phyloP scores from a whole-genome alignment of 2,797 vertebrate genomes.

The Ceyx erithaca region DNA sequence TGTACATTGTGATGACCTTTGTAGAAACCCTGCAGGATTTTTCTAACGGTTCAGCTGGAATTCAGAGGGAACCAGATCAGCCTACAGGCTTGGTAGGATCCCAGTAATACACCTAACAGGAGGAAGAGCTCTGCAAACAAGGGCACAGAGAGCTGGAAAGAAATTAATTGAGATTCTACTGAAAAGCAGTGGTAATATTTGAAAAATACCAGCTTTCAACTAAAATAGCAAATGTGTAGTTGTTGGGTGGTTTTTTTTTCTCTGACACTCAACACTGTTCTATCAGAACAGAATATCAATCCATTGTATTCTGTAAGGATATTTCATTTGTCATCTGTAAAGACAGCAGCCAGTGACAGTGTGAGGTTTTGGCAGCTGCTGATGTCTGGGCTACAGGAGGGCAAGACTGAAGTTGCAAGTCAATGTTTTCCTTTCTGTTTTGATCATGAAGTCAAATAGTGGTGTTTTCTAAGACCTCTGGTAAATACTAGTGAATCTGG shows the following conservation, averaged over 20 bases:
- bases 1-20: background rate
- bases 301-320: background rate
- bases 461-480: background rate
- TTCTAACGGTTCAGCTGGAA: background rate
- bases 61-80: background rate
- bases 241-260: background rate
- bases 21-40: constrained; percentile 3
- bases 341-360: background rate
- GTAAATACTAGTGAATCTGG: background rate
- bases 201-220: background rate
- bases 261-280: background rate
- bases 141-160: background rate
- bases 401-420: background rate
- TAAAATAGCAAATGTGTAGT: background rate
- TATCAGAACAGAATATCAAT: background rate
- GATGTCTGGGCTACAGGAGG: background rate
- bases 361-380: background rate
- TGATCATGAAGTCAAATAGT: background rate
- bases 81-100: background rate
- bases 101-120: background rate
- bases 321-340: background rate
- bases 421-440: background rate
- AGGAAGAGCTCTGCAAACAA: background rate
- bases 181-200: background rate
- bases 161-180: background rate